A percentile compares a stretch with the other conserved stretches of the same genome.
Evolutionary conservation across 2,797 vertebrate species (phyloP).

Genomic region (Pachyuromys duprasi): DNA sequence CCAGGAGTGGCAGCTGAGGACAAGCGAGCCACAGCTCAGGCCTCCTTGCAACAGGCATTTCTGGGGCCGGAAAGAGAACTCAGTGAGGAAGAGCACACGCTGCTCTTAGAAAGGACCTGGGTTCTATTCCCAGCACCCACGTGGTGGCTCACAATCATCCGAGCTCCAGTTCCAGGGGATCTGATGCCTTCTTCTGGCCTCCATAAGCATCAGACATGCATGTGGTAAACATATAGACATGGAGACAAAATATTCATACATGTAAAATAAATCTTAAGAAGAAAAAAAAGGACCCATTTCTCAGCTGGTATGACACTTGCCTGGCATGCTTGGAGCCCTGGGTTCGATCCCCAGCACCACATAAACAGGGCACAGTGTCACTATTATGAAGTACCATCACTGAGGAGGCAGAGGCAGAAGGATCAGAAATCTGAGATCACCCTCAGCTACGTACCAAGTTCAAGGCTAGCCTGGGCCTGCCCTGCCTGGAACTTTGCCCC

Average conservation of each 20-base stretch:
- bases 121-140: background rate
- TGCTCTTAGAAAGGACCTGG: background rate
- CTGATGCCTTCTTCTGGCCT: background rate
- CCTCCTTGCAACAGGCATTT: background rate
- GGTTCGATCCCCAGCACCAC: background rate
- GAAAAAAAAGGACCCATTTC: background rate
- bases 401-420: background rate
- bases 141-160: background rate
- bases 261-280: background rate
- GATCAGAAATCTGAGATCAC: background rate
- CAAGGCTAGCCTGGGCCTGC: background rate
- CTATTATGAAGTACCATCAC: background rate
- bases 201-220: background rate
- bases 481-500: too few relatives aligned
- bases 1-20: too few relatives aligned
- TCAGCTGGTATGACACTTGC: background rate
- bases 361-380: background rate
- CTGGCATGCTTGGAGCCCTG: background rate
- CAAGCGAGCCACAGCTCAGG: accelerated
- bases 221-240: background rate
- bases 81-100: background rate
- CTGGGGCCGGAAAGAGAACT: background rate
- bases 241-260: background rate
- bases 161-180: background rate
- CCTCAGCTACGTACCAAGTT: background rate